Percentiles rank a stretch among this genome's conserved stretches.
Conservation (phyloP, 2,113 vertebrate genomes). For the Protobothrops mucrosquamatus region DNA sequence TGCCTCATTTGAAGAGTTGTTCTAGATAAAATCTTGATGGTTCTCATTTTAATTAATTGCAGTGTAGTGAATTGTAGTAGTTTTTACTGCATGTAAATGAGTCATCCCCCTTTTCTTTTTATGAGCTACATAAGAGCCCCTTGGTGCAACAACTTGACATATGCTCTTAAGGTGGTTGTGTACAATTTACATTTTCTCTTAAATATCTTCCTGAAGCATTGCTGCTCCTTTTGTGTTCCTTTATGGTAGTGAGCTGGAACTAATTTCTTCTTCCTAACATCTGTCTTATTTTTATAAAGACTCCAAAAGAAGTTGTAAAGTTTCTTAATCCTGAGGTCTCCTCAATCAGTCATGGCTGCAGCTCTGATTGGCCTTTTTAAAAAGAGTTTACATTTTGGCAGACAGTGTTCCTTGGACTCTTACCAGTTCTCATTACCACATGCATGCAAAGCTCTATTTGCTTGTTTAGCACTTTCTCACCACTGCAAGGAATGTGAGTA, state of each 20-base stretch:
- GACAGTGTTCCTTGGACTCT: neutral
- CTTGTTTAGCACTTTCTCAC: constrained; percentile 23
- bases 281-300: constrained; percentile 8
- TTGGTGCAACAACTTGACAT: constrained; percentile 12
- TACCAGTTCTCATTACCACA: neutral
- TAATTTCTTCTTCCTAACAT: neutral
- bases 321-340: constrained; percentile 1
- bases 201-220: neutral
- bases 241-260: constrained; percentile 22
- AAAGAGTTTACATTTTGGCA: neutral
- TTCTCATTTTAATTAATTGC: neutral
- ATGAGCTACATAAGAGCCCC: neutral
- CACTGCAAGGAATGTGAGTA: neutral
- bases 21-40: neutral
- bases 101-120: neutral
- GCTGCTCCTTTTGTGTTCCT: neutral
- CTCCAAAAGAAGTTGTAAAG: neutral
- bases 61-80: neutral
- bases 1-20: neutral
- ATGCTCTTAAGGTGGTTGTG: neutral
- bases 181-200: constrained; percentile 4
- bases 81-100: neutral
- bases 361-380: constrained; percentile 12
- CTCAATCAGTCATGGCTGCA: neutral
- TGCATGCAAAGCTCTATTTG: neutral